These are phyloP conservation scores for Progne subis DNA, from an alignment of 2,113 vertebrate species.

Conservation along the genomic window DNA sequence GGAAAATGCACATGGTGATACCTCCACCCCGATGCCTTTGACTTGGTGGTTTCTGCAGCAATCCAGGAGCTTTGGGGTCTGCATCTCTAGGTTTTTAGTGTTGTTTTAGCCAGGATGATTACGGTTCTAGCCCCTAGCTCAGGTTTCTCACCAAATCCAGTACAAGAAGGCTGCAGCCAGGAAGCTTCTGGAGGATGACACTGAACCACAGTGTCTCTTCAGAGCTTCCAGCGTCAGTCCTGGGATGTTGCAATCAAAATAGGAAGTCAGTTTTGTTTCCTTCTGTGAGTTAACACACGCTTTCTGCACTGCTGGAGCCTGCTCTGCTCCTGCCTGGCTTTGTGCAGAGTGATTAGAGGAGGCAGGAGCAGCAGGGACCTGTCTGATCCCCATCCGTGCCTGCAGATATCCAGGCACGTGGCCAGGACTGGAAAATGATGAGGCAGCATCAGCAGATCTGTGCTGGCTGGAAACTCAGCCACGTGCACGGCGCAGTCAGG, in stretches of 20 bases:
- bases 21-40: background rate
- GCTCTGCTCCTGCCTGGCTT: background rate
- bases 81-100: background rate
- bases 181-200: background rate
- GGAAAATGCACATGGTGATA: background rate
- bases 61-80: background rate
- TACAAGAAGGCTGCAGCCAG: background rate
- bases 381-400: background rate
- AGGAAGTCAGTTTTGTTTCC: background rate
- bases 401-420: background rate
- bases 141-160: background rate
- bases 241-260: background rate
- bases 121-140: background rate
- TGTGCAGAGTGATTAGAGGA: background rate
- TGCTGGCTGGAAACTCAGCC: background rate
- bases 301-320: background rate
- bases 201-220: background rate
- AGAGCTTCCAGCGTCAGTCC: background rate
- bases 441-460: conserved; percentile 17
- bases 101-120: background rate
- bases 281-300: fast-evolving
- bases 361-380: background rate
- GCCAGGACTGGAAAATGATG: background rate
- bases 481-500: fast-evolving
- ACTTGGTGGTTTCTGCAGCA: background rate